Evolutionary conservation across 2,888 invertebrate species (phyloP).

Genomic region (Elaeidobius kamerunicus): DNA sequence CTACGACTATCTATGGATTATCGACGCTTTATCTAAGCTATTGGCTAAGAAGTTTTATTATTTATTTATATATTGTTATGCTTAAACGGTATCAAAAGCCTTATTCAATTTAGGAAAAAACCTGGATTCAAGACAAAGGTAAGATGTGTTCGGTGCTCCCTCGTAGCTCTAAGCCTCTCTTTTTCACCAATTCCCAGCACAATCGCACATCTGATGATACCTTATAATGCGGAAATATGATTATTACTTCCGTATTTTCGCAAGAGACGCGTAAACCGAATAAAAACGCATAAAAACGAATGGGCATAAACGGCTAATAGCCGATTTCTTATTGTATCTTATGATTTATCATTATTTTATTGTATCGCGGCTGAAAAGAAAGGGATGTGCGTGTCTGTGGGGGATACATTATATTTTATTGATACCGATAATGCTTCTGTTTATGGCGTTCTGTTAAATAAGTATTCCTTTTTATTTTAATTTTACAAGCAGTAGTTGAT

Average conservation of each 20-base stretch:
- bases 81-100: too few species aligned
- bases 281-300: slow-evolving; percentile 28
- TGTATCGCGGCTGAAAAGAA: slow-evolving; percentile 15
- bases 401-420: slow-evolving; percentile 12
- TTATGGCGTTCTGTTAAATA: too few species aligned
- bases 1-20: too few species aligned
- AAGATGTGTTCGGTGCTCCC: background rate
- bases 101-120: background rate
- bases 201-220: slow-evolving; percentile 25
- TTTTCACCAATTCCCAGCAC: slow-evolving; percentile 9
- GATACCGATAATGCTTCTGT: background rate
- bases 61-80: too few species aligned
- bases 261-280: slow-evolving; percentile 29
- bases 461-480: too few species aligned
- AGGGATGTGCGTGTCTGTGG: slow-evolving; percentile 8
- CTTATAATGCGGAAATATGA: slow-evolving; percentile 27
- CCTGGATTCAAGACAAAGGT: background rate
- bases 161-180: background rate
- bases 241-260: slow-evolving; percentile 27
- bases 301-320: slow-evolving; percentile 27
- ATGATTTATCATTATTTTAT: slow-evolving; percentile 28
- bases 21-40: too few species aligned
- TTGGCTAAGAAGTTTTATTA: too few species aligned
- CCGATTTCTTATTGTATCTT: slow-evolving; percentile 28
- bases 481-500: too few species aligned